phyloP scores from a whole-genome alignment of 2,113 vertebrate genomes.

The Litocranius walleri region DNA sequence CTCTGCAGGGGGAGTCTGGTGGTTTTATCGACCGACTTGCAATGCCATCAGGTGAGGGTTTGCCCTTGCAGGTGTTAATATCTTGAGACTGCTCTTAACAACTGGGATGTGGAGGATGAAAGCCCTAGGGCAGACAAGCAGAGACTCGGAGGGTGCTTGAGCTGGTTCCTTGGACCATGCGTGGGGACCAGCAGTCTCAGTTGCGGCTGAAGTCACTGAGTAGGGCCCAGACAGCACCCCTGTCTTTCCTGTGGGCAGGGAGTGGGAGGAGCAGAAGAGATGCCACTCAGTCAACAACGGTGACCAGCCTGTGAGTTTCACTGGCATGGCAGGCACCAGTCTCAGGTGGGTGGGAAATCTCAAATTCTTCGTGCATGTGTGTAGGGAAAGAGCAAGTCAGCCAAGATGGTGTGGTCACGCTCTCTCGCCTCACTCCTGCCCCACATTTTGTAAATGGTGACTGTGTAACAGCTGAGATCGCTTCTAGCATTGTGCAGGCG shows the following conservation, averaged over 20 bases:
- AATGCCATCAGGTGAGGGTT: background rate
- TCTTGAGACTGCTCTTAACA: background rate
- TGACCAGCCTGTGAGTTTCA: background rate
- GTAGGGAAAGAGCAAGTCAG: background rate
- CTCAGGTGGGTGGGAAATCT: background rate
- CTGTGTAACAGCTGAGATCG: background rate
- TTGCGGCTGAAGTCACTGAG: background rate
- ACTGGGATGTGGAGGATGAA: background rate
- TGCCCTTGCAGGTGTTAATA: background rate
- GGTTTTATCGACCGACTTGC: background rate
- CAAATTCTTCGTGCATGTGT: background rate
- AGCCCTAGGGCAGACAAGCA: background rate
- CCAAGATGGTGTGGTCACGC: background rate
- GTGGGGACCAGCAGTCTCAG: background rate
- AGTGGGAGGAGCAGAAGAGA: background rate
- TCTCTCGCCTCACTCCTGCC: background rate
- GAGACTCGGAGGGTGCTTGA: background rate
- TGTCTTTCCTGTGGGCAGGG: too few relatives aligned
- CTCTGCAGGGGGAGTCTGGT: background rate
- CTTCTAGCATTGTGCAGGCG: background rate
- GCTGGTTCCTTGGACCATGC: background rate
- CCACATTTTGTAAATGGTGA: background rate
- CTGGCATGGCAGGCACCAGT: background rate
- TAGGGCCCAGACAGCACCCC: background rate
- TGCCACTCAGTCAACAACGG: accelerated